Base-by-base conservation (phyloP, 1,140 invertebrate species). In the Heterodera carotae region DNA sequence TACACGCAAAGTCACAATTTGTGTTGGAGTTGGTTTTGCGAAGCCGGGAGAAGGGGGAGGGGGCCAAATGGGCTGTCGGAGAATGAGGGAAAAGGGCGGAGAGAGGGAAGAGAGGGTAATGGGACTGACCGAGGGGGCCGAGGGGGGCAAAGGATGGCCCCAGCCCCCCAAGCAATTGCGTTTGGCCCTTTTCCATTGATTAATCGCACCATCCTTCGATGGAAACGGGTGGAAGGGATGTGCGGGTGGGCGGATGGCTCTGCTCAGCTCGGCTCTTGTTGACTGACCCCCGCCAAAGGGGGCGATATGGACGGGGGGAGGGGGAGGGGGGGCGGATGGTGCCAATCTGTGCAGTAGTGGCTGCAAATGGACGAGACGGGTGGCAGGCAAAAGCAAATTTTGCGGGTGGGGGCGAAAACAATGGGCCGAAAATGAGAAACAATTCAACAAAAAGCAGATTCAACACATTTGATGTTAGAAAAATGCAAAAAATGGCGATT, bases 141-240 rank as follows among this genome's bases (percentile, higher is more conserved):
- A 53, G 18, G 4, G n/a, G 7, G 62, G 27, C 22, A 22, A 12
- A 5, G 62, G 10, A 8, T 27, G 27, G n/a, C 62, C 27, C 27
- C 62, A 66, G 22, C 59, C 59, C n/a, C 27, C 27, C 27, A 34
- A 2, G n/a, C 62, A 66, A 66, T 66, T 66, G 62, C 62, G 27
- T 66, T 66, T 66, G 62, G n/a, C 4, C 6, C n/a, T 25, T 25
- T 34, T 66, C 25, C 62, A 66, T 66, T 66, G 62, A 66, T 66
- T 66, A 66, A 66, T 66, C 62, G 62, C 62, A 29, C 62, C 10
- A 10, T 29, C 62, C 22, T 34, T 34, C 25, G 48, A 15, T 53
- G 15, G 15, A 18, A 53, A 22, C 12, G 48, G 48, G 48, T 15
- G 48, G 48, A 22, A 18, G 48, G 48, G 48, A 18, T 15, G 12